Evolutionary conservation across 2,113 vertebrate species (phyloP), one percentile per base, ranked within the genome.

Genomic region (Mugil cephalus): DNA sequence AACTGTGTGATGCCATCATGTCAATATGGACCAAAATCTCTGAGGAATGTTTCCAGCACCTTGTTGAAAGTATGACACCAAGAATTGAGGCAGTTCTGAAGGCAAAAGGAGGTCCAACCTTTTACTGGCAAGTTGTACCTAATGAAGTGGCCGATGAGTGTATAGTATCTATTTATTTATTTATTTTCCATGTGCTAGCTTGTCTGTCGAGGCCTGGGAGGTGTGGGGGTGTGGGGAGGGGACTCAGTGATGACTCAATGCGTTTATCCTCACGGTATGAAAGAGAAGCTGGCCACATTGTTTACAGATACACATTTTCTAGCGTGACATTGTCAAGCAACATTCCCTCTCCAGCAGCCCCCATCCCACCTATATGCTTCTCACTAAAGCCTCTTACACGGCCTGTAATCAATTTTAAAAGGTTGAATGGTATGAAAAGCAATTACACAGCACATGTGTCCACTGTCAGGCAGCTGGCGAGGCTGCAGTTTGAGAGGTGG

Each of bases 381-480:
- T 61, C 63, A 39, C 66, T 35, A 73, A 87, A 85, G 73, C 61
- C 70, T 80, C 76, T 77, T 83, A 48, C 78, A 80, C 18, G 59
- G 55, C 10, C 58, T 72, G 77, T 90, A 87, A 91, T 92, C 89
- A 88, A 86, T 88, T 85, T 65, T 56, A 82, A 91, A 87, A 88
- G 83, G 85, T 89, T 88, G 77, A 88, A 78, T 51, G 45, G 50
- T 76, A 87, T 82, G 80, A 85, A 89, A 89, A 88, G 80, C 77
- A 87, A 91, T 90, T 88, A 89, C 86, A 64, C 73, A 10, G 76
- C 80, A 80, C 75, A 59, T 83, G 63, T 88, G 87, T 88, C 84
- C 70, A 74, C 80, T 74, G 73, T 78, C 79, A 73, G 56, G 21
- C 69, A 53, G 72, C 53, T 48, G 39, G 77, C 42, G 53, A 76